Evolutionary conservation across 2,888 invertebrate genomes (phyloP), one percentile per base, ranked within the genome.

Genomic region (Cheilosia soror): DNA sequence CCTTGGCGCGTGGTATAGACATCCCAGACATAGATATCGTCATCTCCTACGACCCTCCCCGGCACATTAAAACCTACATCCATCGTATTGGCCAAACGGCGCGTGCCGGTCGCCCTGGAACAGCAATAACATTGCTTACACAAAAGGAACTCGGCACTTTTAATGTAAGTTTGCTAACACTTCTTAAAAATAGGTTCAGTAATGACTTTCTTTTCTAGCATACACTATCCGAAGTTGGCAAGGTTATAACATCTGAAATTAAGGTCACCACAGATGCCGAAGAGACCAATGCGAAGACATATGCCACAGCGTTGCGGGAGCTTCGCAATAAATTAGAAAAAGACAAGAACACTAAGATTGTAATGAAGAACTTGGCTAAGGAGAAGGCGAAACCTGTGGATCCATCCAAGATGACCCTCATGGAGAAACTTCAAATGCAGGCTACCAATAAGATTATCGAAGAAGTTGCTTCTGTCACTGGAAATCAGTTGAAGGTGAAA

Each of bases 41-140:
- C 0, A 94, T 99, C 88, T 98, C 98, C 0, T 99, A 99, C 91
- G 98, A 98, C 90, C 94, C 95, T 11, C 98, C 99, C 0, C 95
- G 95, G 77, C 96, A 96, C 90, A 94, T 97, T 27, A 97, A 97
- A 92, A 97, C 96, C 0, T 98, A 98, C 90, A 96, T 99, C 88
- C 99, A 99, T 92, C 94, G 99, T 90, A 96, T 97, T 11, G 99
- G 99, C 5, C 94, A 99, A 89, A 99, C 99, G 9, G 99, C 98
- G 0, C 94, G 99, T 83, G 92, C 92, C 3, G 99, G 99, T 0
- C 94, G 95, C 87, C 90, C 92, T 9, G 99, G 99, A 9, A 95
- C 95, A 49, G 97, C 98, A 0, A 93, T 99, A 47, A 97, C 98
- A 0, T 92, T 99, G 66, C 92, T 98, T 15, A 93, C 94, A 27